These are phyloP conservation scores for Enteromius fasciolatus DNA, from an alignment of 2,797 vertebrate species.

Conservation along the genomic window DNA sequence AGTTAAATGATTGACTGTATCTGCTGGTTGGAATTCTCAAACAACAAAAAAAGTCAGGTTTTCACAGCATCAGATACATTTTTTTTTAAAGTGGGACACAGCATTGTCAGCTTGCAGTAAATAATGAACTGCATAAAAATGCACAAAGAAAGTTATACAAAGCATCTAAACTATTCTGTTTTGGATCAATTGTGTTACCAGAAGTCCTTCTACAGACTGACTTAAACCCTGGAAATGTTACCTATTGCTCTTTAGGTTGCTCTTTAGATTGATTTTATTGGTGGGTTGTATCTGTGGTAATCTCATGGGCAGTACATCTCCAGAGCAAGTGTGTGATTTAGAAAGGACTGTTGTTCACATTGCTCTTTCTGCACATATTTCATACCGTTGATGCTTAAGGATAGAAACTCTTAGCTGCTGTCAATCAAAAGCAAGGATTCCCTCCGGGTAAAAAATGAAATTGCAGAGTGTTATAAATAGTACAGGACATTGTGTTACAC, in stretches of 20 bases:
- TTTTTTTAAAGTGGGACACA: not conserved
- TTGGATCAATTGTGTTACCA: not conserved
- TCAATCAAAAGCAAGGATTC: constrained; percentile 10
- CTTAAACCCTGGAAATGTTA: not conserved
- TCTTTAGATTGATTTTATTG: no score
- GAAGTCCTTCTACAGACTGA: not conserved
- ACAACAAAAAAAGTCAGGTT: not conserved
- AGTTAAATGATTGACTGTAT: not conserved
- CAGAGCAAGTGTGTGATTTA: not conserved
- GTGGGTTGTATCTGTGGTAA: not conserved
- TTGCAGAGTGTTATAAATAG: constrained; percentile 11
- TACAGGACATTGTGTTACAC: constrained; percentile 26
- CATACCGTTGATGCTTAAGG: not conserved
- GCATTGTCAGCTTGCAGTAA: not conserved
- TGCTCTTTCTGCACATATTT: not conserved
- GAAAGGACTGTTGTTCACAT: not conserved
- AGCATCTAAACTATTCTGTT: not conserved
- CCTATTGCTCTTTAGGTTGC: no score
- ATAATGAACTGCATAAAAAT: not conserved
- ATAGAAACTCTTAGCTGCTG: not conserved
- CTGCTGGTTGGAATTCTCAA: not conserved
- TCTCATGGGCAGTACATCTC: not conserved
- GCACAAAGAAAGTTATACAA: not conserved
- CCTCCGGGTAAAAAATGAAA: constrained; percentile 2
- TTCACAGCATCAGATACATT: not conserved